Conservation (phyloP, 1,140 invertebrate genomes). For the Drosophila willistoni region DNA sequence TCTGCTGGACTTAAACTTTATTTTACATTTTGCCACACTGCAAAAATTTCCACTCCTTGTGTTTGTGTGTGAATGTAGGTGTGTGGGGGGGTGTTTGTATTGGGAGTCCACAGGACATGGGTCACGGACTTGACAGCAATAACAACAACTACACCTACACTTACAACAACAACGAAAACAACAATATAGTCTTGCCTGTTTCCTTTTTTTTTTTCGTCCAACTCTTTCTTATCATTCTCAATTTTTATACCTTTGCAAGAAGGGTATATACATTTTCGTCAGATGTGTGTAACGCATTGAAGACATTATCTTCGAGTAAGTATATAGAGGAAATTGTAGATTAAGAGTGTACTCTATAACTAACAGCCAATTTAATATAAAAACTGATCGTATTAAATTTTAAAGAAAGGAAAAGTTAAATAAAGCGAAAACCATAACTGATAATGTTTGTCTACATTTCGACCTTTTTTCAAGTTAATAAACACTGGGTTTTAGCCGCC, state of each 20-base stretch:
- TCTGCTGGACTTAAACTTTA: constrained; percentile 54
- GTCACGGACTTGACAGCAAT: constrained; percentile 30
- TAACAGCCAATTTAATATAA: too few relatives aligned
- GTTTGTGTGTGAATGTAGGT: constrained; percentile 18
- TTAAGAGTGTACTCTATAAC: too few relatives aligned
- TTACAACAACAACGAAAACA: constrained; percentile 16
- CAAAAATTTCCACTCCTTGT: constrained; percentile 45
- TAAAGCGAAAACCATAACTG: too few relatives aligned
- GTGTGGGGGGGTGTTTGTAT: constrained; percentile 23
- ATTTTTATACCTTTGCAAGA: background rate
- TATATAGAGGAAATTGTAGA: too few relatives aligned
- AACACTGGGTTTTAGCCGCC: too few relatives aligned
- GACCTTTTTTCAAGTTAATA: too few relatives aligned
- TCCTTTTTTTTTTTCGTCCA: background rate
- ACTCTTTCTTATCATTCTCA: background rate
- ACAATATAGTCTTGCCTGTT: constrained; percentile 11
- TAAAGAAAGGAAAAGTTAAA: too few relatives aligned
- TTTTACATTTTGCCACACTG: constrained; percentile 59
- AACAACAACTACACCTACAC: constrained; percentile 12
- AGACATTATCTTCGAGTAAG: too few relatives aligned
- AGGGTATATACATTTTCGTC: too few relatives aligned
- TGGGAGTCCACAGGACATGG: constrained; percentile 25
- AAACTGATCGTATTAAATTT: too few relatives aligned
- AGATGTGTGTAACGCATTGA: too few relatives aligned
- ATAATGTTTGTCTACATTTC: too few relatives aligned